Base-by-base conservation (phyloP, 2,888 invertebrate genomes). In the Allolobophora icterica region DNA sequence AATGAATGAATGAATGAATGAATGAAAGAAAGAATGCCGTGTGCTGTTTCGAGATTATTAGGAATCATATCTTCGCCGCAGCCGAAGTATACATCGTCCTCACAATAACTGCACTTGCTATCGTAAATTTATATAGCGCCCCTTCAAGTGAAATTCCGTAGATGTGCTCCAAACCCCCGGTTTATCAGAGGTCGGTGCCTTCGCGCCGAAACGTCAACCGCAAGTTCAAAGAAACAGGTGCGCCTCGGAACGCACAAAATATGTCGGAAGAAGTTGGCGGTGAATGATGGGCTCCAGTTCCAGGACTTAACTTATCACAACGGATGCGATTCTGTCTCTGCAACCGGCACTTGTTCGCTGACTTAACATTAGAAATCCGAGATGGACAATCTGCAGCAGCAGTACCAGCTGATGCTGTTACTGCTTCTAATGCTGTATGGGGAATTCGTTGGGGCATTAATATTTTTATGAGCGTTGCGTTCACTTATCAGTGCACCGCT, bases 381-480 rank as follows among this genome's bases (percentile, higher is more conserved):
- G 30, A 30, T 71, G 71, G n/a, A 30, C 71, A 71, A n/a, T n/a
- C 11, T 71, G 71, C 71, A 21, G 71, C 45, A 45, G 8, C 24
- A 19, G 52, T 4, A 52, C 4, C 52, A 52, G 52, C 24, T 24
- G 52, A 52, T 52, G 52, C 52, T 52, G 52, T 52, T 21, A 21
- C 52, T 24, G 52, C 52, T 52, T 17, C 24, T 52, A 52, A 0
- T 52, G 52, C 52, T n/a, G 1, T 17, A 8, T n/a, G 71, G 71
- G 71, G 71, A 71, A n/a, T n/a, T n/a, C 71, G 71, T 71, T 8
- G 71, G 71, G n/a, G n/a, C 71, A 71, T 71, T 71, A 71, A 71
- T 71, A 71, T 71, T 71, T 71, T 71, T 71, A 71, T 71, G 71
- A 11, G 71, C 71, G 24, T 71, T 17, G 71, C 52, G 71, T 71